Base-by-base conservation (phyloP, 2,888 invertebrate species). In the Cosmopolites sordidus region DNA sequence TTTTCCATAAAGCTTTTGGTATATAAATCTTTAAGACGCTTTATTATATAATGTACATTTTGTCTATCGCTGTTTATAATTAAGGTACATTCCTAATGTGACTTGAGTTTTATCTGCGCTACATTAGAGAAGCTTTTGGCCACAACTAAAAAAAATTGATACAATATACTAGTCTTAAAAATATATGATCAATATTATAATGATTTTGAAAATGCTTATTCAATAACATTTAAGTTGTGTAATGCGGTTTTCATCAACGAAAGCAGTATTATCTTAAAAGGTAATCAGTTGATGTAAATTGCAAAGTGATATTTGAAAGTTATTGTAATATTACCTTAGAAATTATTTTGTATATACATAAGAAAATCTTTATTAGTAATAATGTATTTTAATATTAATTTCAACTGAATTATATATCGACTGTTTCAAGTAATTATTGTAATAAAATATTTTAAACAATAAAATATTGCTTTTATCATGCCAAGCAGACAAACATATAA, bases 361-460 rank as follows among this genome's bases (percentile, higher is more conserved):
- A 12, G 12, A 9, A 33, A 11, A 33, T 33, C 11, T 33, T 12
- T 12, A 12, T 33, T 33, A 33, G 33, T 33, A 33, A 9, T 33
- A 33, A n/a, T 33, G 33, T 33, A 33, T 33, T 33, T 33, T 33
- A 33, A 12, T n/a, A 12, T 11, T 33, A 33, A 33, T 33, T 33
- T 33, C 33, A 11, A 33, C 11, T 33, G 3, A 33, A 12, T 12
- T 33, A 33, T 12, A 33, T 33, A 33, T 33, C 33, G 33, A 33
- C 33, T 12, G 33, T 33, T 33, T 33, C 12, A 11, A 33, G 33
- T 33, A n/a, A 33, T 33, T 33, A 33, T 33, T 33, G 12, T 33
- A 33, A 33, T 33, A 33, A 33, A 33, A 33, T 33, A 33, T 33
- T 33, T 33, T 33, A 33, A 33, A 33, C 33, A 33, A 4, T n/a